These are phyloP conservation scores for Dryoscopus gambensis DNA, from an alignment of 2,113 vertebrate genomes.

Conservation along the genomic window DNA sequence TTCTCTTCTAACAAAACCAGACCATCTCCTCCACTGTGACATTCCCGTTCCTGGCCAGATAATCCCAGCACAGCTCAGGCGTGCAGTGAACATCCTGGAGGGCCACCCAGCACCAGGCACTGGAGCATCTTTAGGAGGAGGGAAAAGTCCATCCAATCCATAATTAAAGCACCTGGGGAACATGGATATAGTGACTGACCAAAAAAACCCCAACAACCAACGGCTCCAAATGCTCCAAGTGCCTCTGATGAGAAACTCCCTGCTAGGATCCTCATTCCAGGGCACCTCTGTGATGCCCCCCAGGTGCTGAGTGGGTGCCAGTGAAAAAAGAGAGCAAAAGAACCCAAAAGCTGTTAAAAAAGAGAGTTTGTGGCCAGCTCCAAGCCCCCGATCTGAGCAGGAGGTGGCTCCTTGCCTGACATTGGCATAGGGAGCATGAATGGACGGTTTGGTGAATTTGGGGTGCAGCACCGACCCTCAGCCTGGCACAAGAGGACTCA, in stretches of 20 bases:
- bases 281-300: neutral
- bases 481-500: fast-evolving
- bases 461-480: neutral
- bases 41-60: neutral
- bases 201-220: neutral
- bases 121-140: neutral
- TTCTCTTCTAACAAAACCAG: neutral
- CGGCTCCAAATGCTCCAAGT: neutral
- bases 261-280: neutral
- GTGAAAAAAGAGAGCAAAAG: neutral
- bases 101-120: neutral
- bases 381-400: neutral
- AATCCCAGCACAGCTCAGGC: neutral
- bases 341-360: neutral
- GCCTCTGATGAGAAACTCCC: neutral
- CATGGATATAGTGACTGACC: neutral
- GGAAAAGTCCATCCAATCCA: neutral
- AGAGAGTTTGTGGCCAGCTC: neutral
- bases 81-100: neutral
- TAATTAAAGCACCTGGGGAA: neutral
- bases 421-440: fast-evolving
- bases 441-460: neutral
- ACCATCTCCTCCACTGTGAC: neutral
- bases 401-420: neutral
- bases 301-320: neutral